Base-by-base conservation (phyloP, 2,888 invertebrate genomes). In the Lasioglossum lativentre region DNA sequence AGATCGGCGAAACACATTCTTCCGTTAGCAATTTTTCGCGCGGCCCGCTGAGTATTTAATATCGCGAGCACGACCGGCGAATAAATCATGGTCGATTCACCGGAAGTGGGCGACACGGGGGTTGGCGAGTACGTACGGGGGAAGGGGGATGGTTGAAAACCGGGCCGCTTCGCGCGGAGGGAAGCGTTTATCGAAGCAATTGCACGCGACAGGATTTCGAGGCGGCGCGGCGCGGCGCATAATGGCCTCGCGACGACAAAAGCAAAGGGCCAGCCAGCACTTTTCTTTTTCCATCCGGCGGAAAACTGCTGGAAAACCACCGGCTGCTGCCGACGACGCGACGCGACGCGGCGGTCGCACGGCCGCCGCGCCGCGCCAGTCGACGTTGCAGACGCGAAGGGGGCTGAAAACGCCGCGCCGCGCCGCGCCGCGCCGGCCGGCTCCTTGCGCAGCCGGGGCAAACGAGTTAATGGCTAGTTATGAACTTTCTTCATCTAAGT, bases 401-500 rank as follows among this genome's bases (percentile, higher is more conserved):
- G 27, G 27, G 27, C 3, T 78, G 86, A 79, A 86, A 86, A 83
- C 83, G 70, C 75, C 12, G 42, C 19, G 47, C 19, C 19, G 56
- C n/a, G 80, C 83, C 40, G n/a, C 83, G 70, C 75, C 12, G 42
- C 19, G 47, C 19, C 19, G 56, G 80, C 83, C 40, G 76, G 76
- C 71, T 72, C 71, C 73, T 80, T 59, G 78, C 34, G 78, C 86
- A 75, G 87, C 56, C 86, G 40, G 59, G 79, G 82, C 84, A 84
- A 90, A 90, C 90, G 90, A 92, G 91, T 92, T 93, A 92, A 93
- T 92, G 92, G 91, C 87, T 90, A 92, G 92, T 93, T 93, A 93
- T 92, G 91, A 92, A 93, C 92, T 92, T 92, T 93, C 93, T 93
- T 93, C 93, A 92, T 93, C 92, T 91, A 92, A 92, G 91, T 92